These are phyloP conservation scores for Pristionchus exspectatus DNA, from an alignment of 2,888 invertebrate species.

Conservation along the genomic window DNA sequence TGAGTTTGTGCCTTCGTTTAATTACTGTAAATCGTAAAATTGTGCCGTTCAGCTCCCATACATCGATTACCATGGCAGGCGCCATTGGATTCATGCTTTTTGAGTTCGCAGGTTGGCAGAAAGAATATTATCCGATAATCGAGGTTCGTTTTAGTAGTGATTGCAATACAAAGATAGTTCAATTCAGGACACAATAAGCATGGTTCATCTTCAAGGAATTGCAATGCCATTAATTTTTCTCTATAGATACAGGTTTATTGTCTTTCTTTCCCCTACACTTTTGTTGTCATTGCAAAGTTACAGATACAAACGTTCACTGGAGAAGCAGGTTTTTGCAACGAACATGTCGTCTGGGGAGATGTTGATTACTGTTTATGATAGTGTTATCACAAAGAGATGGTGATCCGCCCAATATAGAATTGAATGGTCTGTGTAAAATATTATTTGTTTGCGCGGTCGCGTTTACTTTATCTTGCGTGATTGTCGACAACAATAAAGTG, in stretches of 20 bases:
- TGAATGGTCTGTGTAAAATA: too few species aligned
- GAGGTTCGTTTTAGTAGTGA: neutral
- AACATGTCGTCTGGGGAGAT: neutral
- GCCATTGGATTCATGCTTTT: neutral
- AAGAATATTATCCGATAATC: neutral
- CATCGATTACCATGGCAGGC: neutral
- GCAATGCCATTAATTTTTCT: constrained; percentile 3
- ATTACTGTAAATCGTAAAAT: too few species aligned
- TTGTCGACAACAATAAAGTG: too few species aligned
- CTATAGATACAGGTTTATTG: neutral
- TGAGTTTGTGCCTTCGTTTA: neutral
- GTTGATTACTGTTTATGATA: neutral
- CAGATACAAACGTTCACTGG: neutral
- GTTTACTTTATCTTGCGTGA: too few species aligned
- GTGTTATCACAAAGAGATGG: neutral
- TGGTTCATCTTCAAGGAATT: neutral
- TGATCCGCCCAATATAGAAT: neutral
- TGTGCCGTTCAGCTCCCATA: neutral
- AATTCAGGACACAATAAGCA: neutral
- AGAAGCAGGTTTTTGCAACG: neutral
- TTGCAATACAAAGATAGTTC: neutral
- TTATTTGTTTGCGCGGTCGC: too few species aligned
- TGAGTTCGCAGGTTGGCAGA: neutral
- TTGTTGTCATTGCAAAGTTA: neutral
- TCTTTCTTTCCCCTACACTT: too few species aligned